These are phyloP conservation scores for Pecten maximus DNA, from an alignment of 2,888 invertebrate genomes.

Conservation along the genomic window DNA sequence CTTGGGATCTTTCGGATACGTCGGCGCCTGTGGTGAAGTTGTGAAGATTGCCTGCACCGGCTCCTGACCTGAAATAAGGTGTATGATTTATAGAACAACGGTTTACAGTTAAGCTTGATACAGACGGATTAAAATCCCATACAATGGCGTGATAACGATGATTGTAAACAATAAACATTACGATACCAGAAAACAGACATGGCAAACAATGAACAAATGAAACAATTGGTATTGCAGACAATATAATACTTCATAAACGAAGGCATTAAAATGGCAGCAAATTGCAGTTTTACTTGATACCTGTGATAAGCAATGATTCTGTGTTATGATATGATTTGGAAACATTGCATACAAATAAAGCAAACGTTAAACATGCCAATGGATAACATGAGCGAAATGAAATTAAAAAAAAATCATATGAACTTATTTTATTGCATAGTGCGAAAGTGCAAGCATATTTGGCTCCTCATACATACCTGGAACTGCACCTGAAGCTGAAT, in stretches of 20 bases:
- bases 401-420: too few species aligned
- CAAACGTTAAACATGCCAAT: not conserved
- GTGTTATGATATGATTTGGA: not conserved
- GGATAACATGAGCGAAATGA: too few species aligned
- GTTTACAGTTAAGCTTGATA: not conserved
- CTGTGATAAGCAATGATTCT: too few species aligned
- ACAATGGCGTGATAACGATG: not conserved
- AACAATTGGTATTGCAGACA: too few species aligned
- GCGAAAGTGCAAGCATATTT: too few species aligned
- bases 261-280: too few species aligned
- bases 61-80: slow-evolving; percentile 33
- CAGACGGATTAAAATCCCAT: not conserved
- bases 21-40: not conserved
- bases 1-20: not conserved
- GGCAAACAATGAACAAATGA: not conserved
- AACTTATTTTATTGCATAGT: too few species aligned
- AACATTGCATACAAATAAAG: not conserved
- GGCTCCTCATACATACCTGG: not conserved
- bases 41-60: slow-evolving; percentile 9
- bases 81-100: not conserved
- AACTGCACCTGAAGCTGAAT: not conserved
- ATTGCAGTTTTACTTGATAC: too few species aligned
- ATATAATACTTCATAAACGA: too few species aligned
- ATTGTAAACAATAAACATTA: not conserved
- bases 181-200: not conserved